These are phyloP conservation scores for Desmophyllum pertusum DNA, from an alignment of 92 coral and sea anemone genomes.

Conservation along the genomic window DNA sequence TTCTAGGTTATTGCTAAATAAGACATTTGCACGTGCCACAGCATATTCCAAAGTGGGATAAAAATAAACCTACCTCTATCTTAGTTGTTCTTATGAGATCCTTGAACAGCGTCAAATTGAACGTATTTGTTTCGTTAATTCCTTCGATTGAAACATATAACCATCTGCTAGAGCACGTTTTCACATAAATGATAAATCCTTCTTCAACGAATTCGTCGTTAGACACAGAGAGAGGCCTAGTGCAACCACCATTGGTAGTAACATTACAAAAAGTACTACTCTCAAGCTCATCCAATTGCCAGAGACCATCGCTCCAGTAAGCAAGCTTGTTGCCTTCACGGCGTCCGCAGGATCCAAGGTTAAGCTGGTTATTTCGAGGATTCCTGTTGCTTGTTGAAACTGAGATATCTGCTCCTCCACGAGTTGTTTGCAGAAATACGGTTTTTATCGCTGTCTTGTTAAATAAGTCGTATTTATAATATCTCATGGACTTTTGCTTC, in stretches of 20 bases:
- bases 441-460: conserved; percentile 31
- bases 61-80: background rate
- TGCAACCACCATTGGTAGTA: conserved; percentile 38
- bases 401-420: conserved; percentile 43
- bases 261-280: conserved; percentile 32
- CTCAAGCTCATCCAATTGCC: conserved; percentile 31
- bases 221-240: conserved; percentile 14
- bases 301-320: background rate
- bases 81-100: conserved; percentile 14
- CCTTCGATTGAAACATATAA: conserved; percentile 69
- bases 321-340: background rate
- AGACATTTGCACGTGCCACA: background rate
- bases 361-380: conserved; percentile 45
- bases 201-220: background rate
- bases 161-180: conserved; percentile 45
- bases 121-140: conserved; percentile 37
- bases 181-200: conserved; percentile 33
- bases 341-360: conserved; percentile 43
- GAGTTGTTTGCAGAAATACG: conserved; percentile 20
- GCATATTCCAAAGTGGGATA: background rate
- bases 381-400: conserved; percentile 51
- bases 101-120: conserved; percentile 61
- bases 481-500: conserved; percentile 36
- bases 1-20: background rate
- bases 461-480: conserved; percentile 50